Evolutionary conservation across 2,888 invertebrate species (phyloP).

Genomic region (Carterocephalus palaemon): DNA sequence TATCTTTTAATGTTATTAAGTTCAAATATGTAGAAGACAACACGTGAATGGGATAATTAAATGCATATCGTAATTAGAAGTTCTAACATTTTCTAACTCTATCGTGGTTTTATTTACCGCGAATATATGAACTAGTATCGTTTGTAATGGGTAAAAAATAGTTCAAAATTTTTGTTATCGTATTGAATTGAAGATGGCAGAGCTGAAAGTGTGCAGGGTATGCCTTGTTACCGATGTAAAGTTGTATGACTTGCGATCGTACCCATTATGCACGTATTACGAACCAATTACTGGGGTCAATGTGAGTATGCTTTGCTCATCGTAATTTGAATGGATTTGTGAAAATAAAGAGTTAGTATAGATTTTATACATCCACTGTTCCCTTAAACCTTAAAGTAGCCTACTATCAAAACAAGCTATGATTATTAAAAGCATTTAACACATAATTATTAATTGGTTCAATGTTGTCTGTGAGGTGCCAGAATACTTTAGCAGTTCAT

Average conservation of each 20-base stretch:
- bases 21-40: conserved; percentile 10
- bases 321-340: conserved; percentile 1
- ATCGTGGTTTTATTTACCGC: conserved; percentile 42
- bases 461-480: too few relatives aligned
- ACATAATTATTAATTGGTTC: too few relatives aligned
- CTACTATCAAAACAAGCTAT: too few relatives aligned
- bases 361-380: too few relatives aligned
- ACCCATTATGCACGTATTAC: conserved; percentile 53
- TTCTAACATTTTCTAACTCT: conserved; percentile 69
- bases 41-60: not conserved
- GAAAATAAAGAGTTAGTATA: too few relatives aligned
- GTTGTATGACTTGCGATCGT: conserved; percentile 48
- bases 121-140: conserved; percentile 46
- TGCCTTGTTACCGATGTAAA: conserved; percentile 57
- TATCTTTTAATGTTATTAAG: conserved; percentile 20
- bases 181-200: conserved; percentile 42
- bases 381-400: too few relatives aligned
- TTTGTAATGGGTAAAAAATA: conserved; percentile 25
- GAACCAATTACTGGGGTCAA: conserved; percentile 50
- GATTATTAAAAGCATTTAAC: too few relatives aligned
- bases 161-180: conserved; percentile 12
- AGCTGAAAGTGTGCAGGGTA: conserved; percentile 58
- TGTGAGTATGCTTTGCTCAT: conserved; percentile 46
- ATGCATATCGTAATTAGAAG: conserved; percentile 38
- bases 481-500: too few relatives aligned